Base-by-base conservation (phyloP, 2,888 invertebrate genomes). In the Drosophila pegasa region DNA sequence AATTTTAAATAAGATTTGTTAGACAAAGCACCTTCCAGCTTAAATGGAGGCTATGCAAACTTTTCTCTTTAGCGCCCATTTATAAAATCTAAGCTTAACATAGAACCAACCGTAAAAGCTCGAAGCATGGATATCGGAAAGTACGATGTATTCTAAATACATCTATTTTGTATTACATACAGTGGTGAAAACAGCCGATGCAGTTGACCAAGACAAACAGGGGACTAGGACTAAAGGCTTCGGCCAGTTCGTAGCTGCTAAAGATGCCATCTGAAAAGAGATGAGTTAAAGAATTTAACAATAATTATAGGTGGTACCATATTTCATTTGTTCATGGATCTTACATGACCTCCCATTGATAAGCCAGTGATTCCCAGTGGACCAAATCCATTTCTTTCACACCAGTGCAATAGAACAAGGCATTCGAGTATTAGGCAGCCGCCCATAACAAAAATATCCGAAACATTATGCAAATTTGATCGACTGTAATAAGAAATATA, bases 391-490 rank as follows among this genome's bases (percentile, higher is more conserved):
- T 97, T 95, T 59, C 94, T 93, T 92, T 98, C 97, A 91, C 98
- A 97, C 98, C 98, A 99, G 92, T 98, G 96, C 77, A 99, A 94
- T 76, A 99, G 93, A 51, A 96, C 98, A 80, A 98, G 93, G 40
- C 97, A 96, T 93, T 99, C 99, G 84, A 99, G 94, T 73, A 99
- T 97, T 65, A 99, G 93, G 89, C 98, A 98, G 43, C 98, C 99
- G 62, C 99, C 99, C 99, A 99, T 99, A 76, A 99, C 97, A 94
- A 99, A 99, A 90, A 99, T 96, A 92, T 99, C 99, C 20, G 98
- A 97, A 4, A 99, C 99, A 93, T 99, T 97, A 91, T 97, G 96
- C 54, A 99, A 94, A 86, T 96, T 96, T 2, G 98, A 99, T 35
- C 98, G 95, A 66, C 97, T 97, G 68, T 45, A 75, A 80, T 31